A percentile compares a stretch with the other conserved stretches of the same genome.
These are phyloP conservation scores for Artibeus jamaicensis DNA, from an alignment of 2,797 vertebrate species.

Conservation along the genomic window DNA sequence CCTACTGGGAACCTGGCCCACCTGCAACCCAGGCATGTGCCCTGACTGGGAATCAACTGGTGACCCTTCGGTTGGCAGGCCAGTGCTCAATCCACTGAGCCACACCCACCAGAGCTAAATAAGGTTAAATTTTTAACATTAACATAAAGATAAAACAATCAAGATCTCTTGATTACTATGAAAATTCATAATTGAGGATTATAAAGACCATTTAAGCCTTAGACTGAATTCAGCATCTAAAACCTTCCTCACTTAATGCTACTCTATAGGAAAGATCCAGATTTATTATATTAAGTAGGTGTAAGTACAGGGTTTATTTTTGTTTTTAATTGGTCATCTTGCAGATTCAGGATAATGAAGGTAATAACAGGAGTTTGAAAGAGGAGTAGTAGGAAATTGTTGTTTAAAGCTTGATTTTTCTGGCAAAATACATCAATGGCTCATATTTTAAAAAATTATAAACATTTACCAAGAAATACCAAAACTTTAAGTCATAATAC, in stretches of 20 bases:
- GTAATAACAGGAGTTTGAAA: conserved; percentile 10
- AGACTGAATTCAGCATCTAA: not conserved
- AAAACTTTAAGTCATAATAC: not conserved
- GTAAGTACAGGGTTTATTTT: not conserved
- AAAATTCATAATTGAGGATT: conserved; percentile 38
- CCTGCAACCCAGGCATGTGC: too few species aligned
- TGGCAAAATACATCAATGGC: not conserved
- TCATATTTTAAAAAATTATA: not conserved
- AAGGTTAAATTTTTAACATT: conserved; percentile 18
- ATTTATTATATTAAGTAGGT: not conserved
- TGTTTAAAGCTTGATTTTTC: conserved; percentile 34
- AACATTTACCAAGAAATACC: not conserved
- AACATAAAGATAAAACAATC: not conserved
- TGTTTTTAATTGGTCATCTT: not conserved
- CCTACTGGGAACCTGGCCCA: too few species aligned
- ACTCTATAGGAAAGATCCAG: not conserved
- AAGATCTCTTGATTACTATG: not conserved
- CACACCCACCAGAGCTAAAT: not conserved
- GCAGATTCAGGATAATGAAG: not conserved
- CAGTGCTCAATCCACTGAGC: too few species aligned
- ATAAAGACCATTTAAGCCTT: not conserved
- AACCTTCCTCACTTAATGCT: conserved; percentile 9
- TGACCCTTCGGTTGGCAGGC: too few species aligned
- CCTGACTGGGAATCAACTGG: too few species aligned
- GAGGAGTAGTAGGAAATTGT: conserved; percentile 26